A percentile compares a stretch with the other conserved stretches of the same genome.
phyloP scores from a whole-genome alignment of 1,140 invertebrate species.

The Propsilocerus akamusi region DNA sequence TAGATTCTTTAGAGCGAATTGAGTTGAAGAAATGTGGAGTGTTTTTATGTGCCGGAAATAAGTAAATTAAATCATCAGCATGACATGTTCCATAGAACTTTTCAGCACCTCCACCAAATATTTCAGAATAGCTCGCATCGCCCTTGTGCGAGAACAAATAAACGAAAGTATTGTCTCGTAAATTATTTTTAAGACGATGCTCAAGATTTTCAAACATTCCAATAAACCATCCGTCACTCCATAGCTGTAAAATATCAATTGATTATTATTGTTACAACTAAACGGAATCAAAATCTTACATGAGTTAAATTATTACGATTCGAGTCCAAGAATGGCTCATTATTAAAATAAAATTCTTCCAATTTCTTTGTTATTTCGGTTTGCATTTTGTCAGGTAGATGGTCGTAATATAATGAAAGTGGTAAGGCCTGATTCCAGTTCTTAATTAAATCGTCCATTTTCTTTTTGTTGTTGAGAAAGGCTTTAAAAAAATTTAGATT shows the following conservation, averaged over 20 bases:
- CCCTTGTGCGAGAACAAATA: slow-evolving; percentile 44
- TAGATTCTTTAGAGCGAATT: slow-evolving; percentile 25
- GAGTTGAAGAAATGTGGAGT: slow-evolving; percentile 26
- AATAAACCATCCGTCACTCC: slow-evolving; percentile 46
- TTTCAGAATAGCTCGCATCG: slow-evolving; percentile 39
- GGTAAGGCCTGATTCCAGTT: slow-evolving; percentile 36
- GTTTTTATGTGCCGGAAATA: slow-evolving; percentile 42
- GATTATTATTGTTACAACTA: background rate
- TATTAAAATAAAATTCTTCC: slow-evolving; percentile 36
- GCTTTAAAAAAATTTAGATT: slow-evolving; percentile 8
- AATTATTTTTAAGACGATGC: slow-evolving; percentile 19
- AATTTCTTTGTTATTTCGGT: slow-evolving; percentile 30
- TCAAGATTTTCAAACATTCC: slow-evolving; percentile 36
- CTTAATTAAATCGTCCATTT: slow-evolving; percentile 30
- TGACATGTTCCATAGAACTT: slow-evolving; percentile 43
- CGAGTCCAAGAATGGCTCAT: slow-evolving; percentile 23
- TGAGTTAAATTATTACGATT: slow-evolving; percentile 29
- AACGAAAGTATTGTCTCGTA: slow-evolving; percentile 28
- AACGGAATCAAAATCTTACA: too few species aligned
- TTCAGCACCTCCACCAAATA: slow-evolving; percentile 36
- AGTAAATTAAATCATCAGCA: slow-evolving; percentile 50
- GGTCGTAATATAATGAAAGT: slow-evolving; percentile 35
- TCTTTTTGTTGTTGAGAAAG: slow-evolving; percentile 16
- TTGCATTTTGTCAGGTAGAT: slow-evolving; percentile 26
- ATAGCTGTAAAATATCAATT: slow-evolving; percentile 13